A percentile compares a stretch with the other conserved stretches of the same genome.
These are phyloP conservation scores for Pyrrhosoma nymphula DNA, from an alignment of 2,888 invertebrate genomes.

Conservation along the genomic window DNA sequence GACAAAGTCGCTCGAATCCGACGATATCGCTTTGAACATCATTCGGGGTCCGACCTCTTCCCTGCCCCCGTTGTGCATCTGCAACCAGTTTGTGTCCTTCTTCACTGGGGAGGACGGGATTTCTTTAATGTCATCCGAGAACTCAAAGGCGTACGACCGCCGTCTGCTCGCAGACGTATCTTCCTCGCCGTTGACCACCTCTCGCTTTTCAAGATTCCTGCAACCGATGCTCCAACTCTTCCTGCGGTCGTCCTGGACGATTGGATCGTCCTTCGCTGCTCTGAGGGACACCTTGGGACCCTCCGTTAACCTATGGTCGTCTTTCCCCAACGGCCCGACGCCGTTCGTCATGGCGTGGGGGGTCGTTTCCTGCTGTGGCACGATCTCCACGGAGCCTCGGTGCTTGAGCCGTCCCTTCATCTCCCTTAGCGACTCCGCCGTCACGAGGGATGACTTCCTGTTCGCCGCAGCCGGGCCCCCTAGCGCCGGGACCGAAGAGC, in stretches of 20 bases:
- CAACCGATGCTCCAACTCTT: conserved; percentile 76
- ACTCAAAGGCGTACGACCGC: conserved; percentile 78
- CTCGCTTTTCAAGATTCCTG: conserved; percentile 72
- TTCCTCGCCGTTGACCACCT: conserved; percentile 70
- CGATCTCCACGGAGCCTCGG: conserved; percentile 75
- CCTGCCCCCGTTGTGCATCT: not conserved
- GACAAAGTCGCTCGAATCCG: not conserved
- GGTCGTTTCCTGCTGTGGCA: conserved; percentile 15
- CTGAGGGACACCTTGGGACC: not conserved
- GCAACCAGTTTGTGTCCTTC: not conserved
- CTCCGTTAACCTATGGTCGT: no score
- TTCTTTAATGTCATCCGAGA: conserved; percentile 76
- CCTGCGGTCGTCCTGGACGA: conserved; percentile 77
- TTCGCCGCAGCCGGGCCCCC: conserved; percentile 58
- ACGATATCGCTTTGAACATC: not conserved
- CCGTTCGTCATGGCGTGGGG: conserved; percentile 40
- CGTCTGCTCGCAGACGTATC: conserved; percentile 75
- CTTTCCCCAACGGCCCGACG: conserved; percentile 38
- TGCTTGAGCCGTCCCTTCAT: conserved; percentile 81
- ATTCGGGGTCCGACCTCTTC: not conserved
- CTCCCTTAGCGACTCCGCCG: conserved; percentile 82
- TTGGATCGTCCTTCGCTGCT: conserved; percentile 70
- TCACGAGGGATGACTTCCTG: conserved; percentile 79
- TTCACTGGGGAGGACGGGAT: conserved; percentile 70
- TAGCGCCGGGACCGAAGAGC: conserved; percentile 51